Evolutionary conservation across 2,888 invertebrate genomes (phyloP).

Genomic region (Heliconius charithonia): DNA sequence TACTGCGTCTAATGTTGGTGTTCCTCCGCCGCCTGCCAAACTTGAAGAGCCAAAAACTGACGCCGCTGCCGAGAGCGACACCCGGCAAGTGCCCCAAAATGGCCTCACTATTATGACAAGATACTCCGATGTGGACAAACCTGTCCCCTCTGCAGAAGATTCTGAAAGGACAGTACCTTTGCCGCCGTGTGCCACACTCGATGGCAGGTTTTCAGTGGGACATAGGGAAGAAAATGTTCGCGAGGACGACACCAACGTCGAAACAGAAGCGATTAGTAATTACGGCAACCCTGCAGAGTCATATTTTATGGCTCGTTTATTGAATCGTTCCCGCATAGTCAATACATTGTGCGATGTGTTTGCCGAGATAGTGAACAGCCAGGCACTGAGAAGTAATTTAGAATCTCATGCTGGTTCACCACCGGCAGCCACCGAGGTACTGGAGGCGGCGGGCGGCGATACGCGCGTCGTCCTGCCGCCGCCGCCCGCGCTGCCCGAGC

Average conservation of each 20-base stretch:
- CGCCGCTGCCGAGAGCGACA: slow-evolving; percentile 44
- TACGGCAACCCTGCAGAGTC: slow-evolving; percentile 80
- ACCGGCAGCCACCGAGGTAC: slow-evolving; percentile 41
- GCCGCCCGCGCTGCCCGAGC: slow-evolving; percentile 42
- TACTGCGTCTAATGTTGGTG: slow-evolving; percentile 47
- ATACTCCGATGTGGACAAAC: slow-evolving; percentile 71
- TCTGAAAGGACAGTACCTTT: slow-evolving; percentile 56
- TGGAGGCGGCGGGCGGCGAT: slow-evolving; percentile 42
- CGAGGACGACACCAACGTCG: slow-evolving; percentile 52
- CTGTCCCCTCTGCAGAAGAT: slow-evolving; percentile 53
- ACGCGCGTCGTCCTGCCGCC: slow-evolving; percentile 48
- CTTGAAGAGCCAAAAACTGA: slow-evolving; percentile 44
- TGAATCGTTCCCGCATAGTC: slow-evolving; percentile 69
- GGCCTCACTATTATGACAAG: slow-evolving; percentile 79
- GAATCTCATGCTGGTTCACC: slow-evolving; percentile 42
- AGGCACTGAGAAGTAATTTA: slow-evolving; percentile 43
- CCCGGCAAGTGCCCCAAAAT: slow-evolving; percentile 66
- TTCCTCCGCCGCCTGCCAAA: slow-evolving; percentile 48
- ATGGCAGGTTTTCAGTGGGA: slow-evolving; percentile 62
- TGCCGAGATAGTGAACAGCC: slow-evolving; percentile 63
- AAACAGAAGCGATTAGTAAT: slow-evolving; percentile 65
- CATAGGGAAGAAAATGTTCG: slow-evolving; percentile 52
- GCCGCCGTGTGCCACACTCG: slow-evolving; percentile 69
- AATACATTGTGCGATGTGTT: slow-evolving; percentile 75
- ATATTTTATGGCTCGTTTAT: slow-evolving; percentile 76